Base-by-base conservation (phyloP, 2,113 vertebrate genomes). In the Atrichornis clamosus region DNA sequence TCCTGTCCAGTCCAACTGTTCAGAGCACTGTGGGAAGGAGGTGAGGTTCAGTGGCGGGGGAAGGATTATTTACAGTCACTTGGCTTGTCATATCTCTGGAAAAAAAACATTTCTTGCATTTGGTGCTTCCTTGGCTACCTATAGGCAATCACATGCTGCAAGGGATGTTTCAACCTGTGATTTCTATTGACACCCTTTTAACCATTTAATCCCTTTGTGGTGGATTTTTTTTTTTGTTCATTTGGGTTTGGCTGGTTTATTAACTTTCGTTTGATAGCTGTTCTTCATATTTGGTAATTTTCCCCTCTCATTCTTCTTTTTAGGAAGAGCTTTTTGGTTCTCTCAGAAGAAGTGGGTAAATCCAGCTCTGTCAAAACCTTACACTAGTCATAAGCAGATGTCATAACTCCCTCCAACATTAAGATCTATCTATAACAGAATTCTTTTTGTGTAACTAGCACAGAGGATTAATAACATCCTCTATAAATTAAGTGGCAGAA, bases 21-120 rank as follows among this genome's bases (percentile, higher is more conserved):
- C 68, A 49, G 15, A 72, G 15, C 24, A 56, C 21, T 10, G 24
- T 24, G 30, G 35, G 18, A 87, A 62, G 18, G 39, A 52, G 42
- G 14, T 6, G 4, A 27, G 32, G 4, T 13, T 7, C 0, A 0
- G n/a, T n/a, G 8, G 7, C 20, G 9, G 23, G 8, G 44, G 24
- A 87, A 50, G 8, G 13, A 67, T 46, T 87, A 56, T 55, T 83
- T 67, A 37, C 53, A 24, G 18, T 41, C 24, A 9, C 22, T 63
- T 67, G 35, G 10, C 37, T 63, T 74, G 37, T 41, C n/a, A 63
- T 26, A 52, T n/a, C 27, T 84, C 74, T 58, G 14, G 26, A 74
- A 78, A 44, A 78, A 44, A 76, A 58, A 9, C 5, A 13, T 59
- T 33, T 68, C 17, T 68, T 77, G 24, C 11, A 19, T 72, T 82